Evolutionary conservation across 2,113 vertebrate genomes (phyloP).

Genomic region (Tichodroma muraria): DNA sequence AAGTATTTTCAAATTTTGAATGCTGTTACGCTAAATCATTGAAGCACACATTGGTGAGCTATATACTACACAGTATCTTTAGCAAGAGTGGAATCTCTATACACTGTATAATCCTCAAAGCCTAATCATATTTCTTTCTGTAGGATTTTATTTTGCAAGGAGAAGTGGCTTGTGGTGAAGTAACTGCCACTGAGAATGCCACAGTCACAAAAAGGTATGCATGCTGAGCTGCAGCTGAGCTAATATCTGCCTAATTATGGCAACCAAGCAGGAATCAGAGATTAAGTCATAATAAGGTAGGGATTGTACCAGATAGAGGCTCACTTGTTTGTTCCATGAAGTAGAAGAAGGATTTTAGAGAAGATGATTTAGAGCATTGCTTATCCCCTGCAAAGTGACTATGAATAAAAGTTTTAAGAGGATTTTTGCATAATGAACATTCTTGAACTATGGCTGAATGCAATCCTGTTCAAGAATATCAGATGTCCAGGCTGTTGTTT

Average conservation of each 20-base stretch:
- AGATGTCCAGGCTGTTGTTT: background rate
- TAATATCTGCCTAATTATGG: conserved; percentile 39
- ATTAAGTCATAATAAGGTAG: conserved; percentile 38
- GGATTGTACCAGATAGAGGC: background rate
- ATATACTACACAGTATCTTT: background rate
- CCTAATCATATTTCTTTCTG: background rate
- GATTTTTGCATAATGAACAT: background rate
- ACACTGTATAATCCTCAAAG: background rate
- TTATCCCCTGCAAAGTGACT: background rate
- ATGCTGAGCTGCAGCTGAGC: conserved; percentile 18
- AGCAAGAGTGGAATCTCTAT: background rate
- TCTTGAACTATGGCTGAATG: background rate
- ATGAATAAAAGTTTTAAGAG: background rate
- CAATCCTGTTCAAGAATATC: background rate
- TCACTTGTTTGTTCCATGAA: background rate
- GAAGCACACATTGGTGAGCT: background rate
- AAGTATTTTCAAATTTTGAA: background rate
- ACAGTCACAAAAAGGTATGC: background rate
- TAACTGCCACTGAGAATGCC: background rate
- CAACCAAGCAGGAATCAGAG: conserved; percentile 8
- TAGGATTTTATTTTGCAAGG: background rate
- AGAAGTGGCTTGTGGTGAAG: conserved; percentile 13
- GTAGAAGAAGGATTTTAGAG: background rate
- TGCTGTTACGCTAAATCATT: background rate
- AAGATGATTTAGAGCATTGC: background rate